Evolutionary conservation across 1,140 invertebrate genomes (phyloP).

Genomic region (Sarcophaga peregrina): DNA sequence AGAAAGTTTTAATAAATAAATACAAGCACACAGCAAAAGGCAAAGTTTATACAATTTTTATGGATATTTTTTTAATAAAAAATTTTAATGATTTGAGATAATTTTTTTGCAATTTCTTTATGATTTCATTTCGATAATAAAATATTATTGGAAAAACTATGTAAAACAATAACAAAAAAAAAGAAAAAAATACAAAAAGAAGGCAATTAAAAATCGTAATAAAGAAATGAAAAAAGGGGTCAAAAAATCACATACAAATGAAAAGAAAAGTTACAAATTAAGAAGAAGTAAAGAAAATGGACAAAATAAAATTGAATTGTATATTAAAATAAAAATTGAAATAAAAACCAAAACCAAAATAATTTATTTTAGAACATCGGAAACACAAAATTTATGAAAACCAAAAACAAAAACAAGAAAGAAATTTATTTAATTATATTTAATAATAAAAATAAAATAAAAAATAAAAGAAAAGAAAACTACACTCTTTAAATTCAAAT

Average conservation of each 20-base stretch:
- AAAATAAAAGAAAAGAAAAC: background rate
- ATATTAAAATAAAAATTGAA: conserved; percentile 4
- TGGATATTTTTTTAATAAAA: too few species aligned
- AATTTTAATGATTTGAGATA: too few species aligned
- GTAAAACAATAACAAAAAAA: background rate
- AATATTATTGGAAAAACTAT: too few species aligned
- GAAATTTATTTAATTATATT: conserved; percentile 17
- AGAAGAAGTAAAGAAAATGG: too few species aligned
- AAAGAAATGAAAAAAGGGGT: conserved; percentile 8
- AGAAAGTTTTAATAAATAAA: too few species aligned
- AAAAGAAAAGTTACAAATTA: too few species aligned
- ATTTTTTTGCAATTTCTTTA: too few species aligned
- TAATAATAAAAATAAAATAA: background rate
- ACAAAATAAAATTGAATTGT: background rate
- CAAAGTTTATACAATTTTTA: too few species aligned
- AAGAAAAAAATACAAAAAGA: background rate
- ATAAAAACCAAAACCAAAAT: background rate
- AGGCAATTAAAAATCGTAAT: background rate
- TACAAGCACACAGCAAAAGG: too few species aligned
- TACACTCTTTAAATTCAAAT: too few species aligned
- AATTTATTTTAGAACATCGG: background rate
- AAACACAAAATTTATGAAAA: background rate
- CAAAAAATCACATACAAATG: background rate
- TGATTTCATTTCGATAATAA: too few species aligned
- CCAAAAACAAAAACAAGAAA: background rate